Evolutionary conservation across 2,113 vertebrate species (phyloP).

Genomic region (Gavia stellata): DNA sequence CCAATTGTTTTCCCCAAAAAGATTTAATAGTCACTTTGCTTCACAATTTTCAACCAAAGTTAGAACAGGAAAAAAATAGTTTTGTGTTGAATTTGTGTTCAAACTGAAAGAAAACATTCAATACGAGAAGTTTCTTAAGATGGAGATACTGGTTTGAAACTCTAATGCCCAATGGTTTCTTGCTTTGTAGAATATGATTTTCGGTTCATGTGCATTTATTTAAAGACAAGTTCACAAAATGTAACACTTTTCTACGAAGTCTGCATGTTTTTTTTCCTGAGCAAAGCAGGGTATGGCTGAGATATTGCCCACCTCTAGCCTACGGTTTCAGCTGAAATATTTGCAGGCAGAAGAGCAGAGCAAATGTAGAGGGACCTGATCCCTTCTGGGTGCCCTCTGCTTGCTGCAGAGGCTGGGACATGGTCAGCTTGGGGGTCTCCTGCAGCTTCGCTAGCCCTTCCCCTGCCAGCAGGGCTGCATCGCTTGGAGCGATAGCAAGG

Average conservation of each 20-base stretch:
- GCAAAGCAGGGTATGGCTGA: neutral
- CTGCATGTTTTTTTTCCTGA: neutral
- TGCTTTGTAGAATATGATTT: neutral
- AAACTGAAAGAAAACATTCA: neutral
- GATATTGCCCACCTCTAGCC: neutral
- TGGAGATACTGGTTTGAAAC: neutral
- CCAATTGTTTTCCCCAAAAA: rapidly evolving
- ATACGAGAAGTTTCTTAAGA: neutral
- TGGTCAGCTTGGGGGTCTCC: neutral
- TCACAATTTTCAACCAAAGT: neutral
- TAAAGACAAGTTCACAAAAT: neutral
- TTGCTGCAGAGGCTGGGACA: neutral
- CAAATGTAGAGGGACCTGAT: neutral
- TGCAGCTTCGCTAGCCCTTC: neutral
- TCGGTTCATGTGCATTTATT: neutral
- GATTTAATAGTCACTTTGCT: neutral
- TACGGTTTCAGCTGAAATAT: neutral
- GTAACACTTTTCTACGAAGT: neutral
- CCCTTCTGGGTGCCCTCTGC: neutral
- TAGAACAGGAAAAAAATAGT: neutral
- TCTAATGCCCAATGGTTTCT: neutral
- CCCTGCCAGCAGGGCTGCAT: rapidly evolving
- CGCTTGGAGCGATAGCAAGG: neutral
- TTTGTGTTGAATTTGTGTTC: neutral
- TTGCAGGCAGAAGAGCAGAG: neutral